These are phyloP conservation scores for Phrynosoma platyrhinos DNA, from an alignment of 2,113 vertebrate species.

Conservation along the genomic window DNA sequence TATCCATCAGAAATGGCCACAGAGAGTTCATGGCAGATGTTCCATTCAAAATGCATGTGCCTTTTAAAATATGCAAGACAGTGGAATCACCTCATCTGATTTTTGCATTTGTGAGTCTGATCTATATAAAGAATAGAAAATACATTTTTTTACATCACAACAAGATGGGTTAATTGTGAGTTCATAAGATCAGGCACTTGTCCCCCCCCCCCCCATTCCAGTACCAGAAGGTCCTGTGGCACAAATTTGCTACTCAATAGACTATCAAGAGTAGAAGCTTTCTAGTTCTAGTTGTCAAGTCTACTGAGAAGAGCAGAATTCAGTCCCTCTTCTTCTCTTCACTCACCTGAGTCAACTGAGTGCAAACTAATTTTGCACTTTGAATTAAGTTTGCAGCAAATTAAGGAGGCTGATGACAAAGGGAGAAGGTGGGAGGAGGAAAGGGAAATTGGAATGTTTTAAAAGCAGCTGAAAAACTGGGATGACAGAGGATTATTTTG, in stretches of 20 bases:
- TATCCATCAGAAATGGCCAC: conserved; percentile 1
- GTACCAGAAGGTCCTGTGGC: not conserved
- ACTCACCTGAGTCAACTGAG: too few species aligned
- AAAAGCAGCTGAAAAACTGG: too few species aligned
- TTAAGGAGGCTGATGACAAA: too few species aligned
- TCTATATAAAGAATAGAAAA: not conserved
- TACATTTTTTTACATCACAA: not conserved
- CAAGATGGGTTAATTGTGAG: not conserved
- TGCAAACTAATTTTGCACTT: too few species aligned
- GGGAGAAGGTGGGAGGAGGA: too few species aligned
- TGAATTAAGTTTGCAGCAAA: too few species aligned
- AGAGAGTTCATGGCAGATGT: conserved; percentile 32
- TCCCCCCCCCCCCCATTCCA: not conserved
- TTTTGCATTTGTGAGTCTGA: not conserved
- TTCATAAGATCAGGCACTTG: not conserved
- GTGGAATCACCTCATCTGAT: not conserved
- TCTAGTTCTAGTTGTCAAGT: not conserved
- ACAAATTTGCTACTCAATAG: not conserved
- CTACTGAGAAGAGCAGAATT: too few species aligned
- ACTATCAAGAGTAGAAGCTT: not conserved
- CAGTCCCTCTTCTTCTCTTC: too few species aligned
- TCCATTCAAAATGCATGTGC: not conserved
- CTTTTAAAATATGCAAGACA: conserved; percentile 6
- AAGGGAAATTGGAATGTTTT: too few species aligned
- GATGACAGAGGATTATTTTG: too few species aligned